A percentile compares a stretch with the other conserved stretches of the same genome.
These are phyloP conservation scores for Umimayanthus kanabou DNA, from an alignment of 92 coral and sea anemone species.

Conservation along the genomic window DNA sequence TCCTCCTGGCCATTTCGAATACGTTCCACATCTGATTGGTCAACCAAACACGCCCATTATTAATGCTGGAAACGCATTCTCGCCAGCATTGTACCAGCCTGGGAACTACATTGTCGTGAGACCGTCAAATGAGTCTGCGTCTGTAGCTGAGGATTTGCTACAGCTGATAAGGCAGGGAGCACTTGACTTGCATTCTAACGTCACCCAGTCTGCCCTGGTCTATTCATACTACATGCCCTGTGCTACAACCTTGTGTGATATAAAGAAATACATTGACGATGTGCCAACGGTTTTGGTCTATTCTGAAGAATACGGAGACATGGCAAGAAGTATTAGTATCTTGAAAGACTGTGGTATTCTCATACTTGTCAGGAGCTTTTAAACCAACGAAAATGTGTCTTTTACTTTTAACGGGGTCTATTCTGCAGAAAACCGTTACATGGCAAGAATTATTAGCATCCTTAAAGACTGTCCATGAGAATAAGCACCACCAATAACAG, in stretches of 20 bases:
- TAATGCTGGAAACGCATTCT: not conserved
- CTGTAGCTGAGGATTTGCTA: not conserved
- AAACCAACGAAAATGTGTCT: not conserved
- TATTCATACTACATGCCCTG: slow-evolving; percentile 22
- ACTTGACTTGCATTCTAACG: not conserved
- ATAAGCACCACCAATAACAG: too few relatives aligned
- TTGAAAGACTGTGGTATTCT: slow-evolving; percentile 8
- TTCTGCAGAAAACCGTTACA: too few relatives aligned
- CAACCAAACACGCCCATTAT: slow-evolving; percentile 26
- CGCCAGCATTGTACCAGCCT: slow-evolving; percentile 11
- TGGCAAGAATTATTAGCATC: too few relatives aligned
- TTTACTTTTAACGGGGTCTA: too few relatives aligned
- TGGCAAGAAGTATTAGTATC: not conserved
- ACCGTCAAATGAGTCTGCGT: not conserved
- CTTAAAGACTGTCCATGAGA: too few relatives aligned
- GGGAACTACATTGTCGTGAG: slow-evolving; percentile 15
- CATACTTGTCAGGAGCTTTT: not conserved
- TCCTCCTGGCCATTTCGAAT: slow-evolving; percentile 17
- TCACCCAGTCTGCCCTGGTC: slow-evolving; percentile 5
- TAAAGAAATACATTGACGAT: not conserved
- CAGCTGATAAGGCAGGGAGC: not conserved
- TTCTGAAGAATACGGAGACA: slow-evolving; percentile 8
- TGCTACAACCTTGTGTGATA: not conserved
- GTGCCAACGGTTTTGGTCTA: slow-evolving; percentile 10
- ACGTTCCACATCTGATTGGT: slow-evolving; percentile 1